Conservation (phyloP, 2,888 invertebrate species). For the Lasioglossum morio region DNA sequence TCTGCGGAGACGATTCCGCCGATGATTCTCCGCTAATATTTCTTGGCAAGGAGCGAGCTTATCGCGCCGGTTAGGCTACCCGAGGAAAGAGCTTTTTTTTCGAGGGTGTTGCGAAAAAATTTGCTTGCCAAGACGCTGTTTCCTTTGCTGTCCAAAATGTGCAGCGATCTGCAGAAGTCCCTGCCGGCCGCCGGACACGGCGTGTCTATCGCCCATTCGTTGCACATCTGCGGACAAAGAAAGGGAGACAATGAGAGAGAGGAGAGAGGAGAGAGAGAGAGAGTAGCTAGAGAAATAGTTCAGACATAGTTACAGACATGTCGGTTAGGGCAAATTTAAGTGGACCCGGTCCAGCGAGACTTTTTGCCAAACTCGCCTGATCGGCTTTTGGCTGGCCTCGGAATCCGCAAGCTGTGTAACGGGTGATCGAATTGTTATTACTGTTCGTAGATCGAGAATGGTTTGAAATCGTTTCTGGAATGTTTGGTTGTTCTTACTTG, state of each 20-base stretch:
- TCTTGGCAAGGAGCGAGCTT: conserved; percentile 44
- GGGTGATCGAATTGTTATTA: neutral
- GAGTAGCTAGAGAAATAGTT: neutral
- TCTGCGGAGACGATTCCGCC: neutral
- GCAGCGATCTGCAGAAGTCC: conserved; percentile 88
- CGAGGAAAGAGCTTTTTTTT: neutral
- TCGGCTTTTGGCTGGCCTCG: neutral
- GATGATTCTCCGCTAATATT: conserved; percentile 16
- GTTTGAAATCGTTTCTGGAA: too few relatives aligned
- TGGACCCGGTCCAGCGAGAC: neutral
- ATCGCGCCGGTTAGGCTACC: conserved; percentile 31
- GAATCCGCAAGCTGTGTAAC: neutral
- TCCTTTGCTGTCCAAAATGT: conserved; percentile 88
- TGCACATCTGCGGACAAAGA: conserved; percentile 85
- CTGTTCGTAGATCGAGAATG: neutral
- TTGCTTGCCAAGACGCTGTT: conserved; percentile 86
- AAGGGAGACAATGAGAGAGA: neutral
- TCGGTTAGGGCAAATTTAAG: neutral
- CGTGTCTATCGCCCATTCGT: conserved; percentile 88
- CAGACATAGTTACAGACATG: neutral
- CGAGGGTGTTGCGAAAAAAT: conserved; percentile 39
- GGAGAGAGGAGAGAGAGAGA: neutral
- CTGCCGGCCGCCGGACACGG: conserved; percentile 87
- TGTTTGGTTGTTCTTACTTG: too few relatives aligned
- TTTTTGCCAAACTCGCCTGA: neutral